phyloP scores from a whole-genome alignment of 2,113 vertebrate species.

The Turnix velox region DNA sequence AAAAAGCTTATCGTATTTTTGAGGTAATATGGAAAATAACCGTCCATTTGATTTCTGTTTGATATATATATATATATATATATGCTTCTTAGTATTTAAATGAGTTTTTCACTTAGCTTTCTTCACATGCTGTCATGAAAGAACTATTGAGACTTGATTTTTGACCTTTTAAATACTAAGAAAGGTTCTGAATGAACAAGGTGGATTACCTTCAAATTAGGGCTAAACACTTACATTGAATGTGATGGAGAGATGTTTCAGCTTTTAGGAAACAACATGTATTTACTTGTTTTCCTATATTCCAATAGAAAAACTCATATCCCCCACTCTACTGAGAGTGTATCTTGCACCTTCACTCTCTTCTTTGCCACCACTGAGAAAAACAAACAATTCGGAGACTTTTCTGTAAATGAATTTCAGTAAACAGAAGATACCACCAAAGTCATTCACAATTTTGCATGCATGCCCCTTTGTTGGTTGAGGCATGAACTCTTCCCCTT shows the following conservation, averaged over 20 bases:
- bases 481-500: not conserved
- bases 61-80: not conserved
- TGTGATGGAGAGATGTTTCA: not conserved
- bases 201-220: not conserved
- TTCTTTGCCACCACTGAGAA: not conserved
- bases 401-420: fast-evolving
- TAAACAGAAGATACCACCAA: not conserved
- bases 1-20: not conserved
- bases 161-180: not conserved
- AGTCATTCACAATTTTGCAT: fast-evolving
- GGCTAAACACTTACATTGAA: not conserved
- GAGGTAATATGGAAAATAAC: not conserved
- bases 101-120: not conserved
- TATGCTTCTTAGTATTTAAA: not conserved
- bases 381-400: not conserved
- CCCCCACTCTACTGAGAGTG: too few species aligned
- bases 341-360: too few species aligned
- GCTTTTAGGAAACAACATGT: not conserved
- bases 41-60: not conserved
- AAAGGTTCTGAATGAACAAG: not conserved
- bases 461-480: not conserved
- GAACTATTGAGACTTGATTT: not conserved
- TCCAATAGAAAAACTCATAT: not conserved
- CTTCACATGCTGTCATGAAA: not conserved
- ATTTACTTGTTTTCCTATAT: not conserved